Evolutionary conservation across 2,113 vertebrate genomes (phyloP), one percentile per base, ranked within the genome.

Genomic region (Cacatua alba): DNA sequence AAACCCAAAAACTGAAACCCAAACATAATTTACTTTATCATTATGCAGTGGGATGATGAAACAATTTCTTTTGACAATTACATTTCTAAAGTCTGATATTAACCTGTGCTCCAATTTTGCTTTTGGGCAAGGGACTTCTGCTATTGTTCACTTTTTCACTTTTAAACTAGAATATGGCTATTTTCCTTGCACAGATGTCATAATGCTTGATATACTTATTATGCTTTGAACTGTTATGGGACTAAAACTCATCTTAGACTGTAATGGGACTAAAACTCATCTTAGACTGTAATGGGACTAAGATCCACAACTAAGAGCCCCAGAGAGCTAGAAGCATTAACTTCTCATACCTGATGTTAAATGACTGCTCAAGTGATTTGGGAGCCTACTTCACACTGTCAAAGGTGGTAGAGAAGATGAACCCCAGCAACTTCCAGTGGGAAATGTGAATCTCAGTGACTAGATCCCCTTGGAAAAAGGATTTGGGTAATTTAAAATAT

Each of bases 1-100:
- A 57, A 57, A n/a, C 31, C 19, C 13, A 59, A 59, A 59, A 59
- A 35, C 3, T 20, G 15, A 35, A 59, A 49, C 7, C 0, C 0
- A 37, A 39, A 37, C 0, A 1, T 20, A 11, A 35, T 81, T 78
- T 77, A n/a, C 23, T 83, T 93, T 68, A 35, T 80, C 11, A 43
- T 17, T 67, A 1, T 52, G 26, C 11, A 83, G 51, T 59, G 16
- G 7, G 44, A 60, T 15, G 14, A 57, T 11, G 17, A 41, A 82
- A 69, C 24, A 21, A 25, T 9, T 33, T 53, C 3, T 44, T 94
- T 83, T 60, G 2, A 2, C 8, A 60, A 19, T 49, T 78, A 13
- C 4, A 5, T 82, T 80, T 69, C 29, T 64, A 2, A 67, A 55
- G 5, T 64, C 68, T 80, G 5, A 55, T 71, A 37, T 35, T 74